Percentiles rank a stretch among this genome's conserved stretches.
These are phyloP conservation scores for Neoscelio sp. DNA, from an alignment of 2,888 invertebrate genomes.

Conservation along the genomic window DNA sequence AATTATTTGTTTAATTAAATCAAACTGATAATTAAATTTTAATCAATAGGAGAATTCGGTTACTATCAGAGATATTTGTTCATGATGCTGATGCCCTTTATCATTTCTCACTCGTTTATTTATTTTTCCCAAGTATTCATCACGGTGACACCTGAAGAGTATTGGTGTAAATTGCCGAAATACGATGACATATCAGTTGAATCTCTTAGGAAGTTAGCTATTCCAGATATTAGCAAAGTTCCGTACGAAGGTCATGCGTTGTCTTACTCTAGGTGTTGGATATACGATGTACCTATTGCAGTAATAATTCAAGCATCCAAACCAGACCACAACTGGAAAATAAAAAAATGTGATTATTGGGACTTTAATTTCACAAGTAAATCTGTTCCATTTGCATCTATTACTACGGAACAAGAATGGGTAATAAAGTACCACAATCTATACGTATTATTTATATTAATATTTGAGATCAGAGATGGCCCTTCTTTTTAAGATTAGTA, in stretches of 20 bases:
- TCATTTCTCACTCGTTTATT: conserved; percentile 78
- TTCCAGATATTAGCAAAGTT: conserved; percentile 68
- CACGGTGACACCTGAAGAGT: conserved; percentile 75
- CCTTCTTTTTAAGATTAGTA: no score
- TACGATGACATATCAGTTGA: conserved; percentile 66
- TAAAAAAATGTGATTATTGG: conserved; percentile 67
- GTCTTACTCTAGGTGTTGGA: conserved; percentile 73
- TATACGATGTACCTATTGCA: conserved; percentile 71
- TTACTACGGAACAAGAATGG: conserved; percentile 67
- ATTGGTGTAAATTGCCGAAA: conserved; percentile 77
- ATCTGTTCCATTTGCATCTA: conserved; percentile 64
- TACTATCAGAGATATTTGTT: conserved; percentile 79
- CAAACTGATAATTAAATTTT: conserved; percentile 50
- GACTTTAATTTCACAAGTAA: conserved; percentile 65
- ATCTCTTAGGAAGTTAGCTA: conserved; percentile 69
- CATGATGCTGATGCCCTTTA: conserved; percentile 77
- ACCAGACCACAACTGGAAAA: conserved; percentile 60
- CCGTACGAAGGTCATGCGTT: conserved; percentile 67
- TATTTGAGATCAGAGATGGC: no score
- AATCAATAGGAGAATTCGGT: conserved; percentile 78
- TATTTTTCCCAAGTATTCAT: conserved; percentile 81
- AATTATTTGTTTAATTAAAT: no score
- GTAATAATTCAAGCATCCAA: conserved; percentile 37
- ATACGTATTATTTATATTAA: no score
- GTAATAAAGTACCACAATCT: no score